Evolutionary conservation across 2,797 vertebrate genomes (phyloP), one percentile per base, ranked within the genome.

Genomic region (Stomatorhinus walkeri): DNA sequence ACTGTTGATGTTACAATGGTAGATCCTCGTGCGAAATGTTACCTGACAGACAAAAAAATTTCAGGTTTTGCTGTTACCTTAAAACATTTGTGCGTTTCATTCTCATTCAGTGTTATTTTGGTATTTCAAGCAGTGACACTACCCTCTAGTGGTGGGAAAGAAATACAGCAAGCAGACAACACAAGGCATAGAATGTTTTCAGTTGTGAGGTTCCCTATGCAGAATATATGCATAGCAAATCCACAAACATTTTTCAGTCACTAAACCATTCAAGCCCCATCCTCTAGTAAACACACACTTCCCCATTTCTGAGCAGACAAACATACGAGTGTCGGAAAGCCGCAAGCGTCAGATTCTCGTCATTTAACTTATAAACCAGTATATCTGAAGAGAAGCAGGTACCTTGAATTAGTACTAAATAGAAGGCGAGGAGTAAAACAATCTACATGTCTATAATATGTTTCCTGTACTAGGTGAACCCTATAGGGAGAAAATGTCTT

Each of bases 1-100:
- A 88, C 95, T 96, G 92, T 95, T 95, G 91, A 96, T 96, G 90
- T 96, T 96, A 90, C 95, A 96, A 90, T 95, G 95, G 91, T 96
- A 96, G 90, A 96, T 96, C 91, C 95, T 94, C 89, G 95, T 96
- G 90, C 94, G 94, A 93, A 96, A 96, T 24, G 90, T 90, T 22
- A 90, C 90, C 90, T 90, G 51, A 1, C 16, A 83, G n/a, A 81
- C 12, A 84, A 28, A 7, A 14, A 87, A 43, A 7, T 79, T 28
- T 56, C 49, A 87, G 36, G 22, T 46, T 72, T 28, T 43, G 12
- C 19, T 8, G 36, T 83, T 83, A 83, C 36, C 79, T 43, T 19
- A 22, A 48, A n/a, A 51, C 24, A 51, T 24, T 84, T n/a, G 16
- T 19, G 36, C 6, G 46, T 24, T 85, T 24, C 8, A 24, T 49